Conservation (phyloP, 2,113 vertebrate genomes). For the Nymphicus hollandicus region DNA sequence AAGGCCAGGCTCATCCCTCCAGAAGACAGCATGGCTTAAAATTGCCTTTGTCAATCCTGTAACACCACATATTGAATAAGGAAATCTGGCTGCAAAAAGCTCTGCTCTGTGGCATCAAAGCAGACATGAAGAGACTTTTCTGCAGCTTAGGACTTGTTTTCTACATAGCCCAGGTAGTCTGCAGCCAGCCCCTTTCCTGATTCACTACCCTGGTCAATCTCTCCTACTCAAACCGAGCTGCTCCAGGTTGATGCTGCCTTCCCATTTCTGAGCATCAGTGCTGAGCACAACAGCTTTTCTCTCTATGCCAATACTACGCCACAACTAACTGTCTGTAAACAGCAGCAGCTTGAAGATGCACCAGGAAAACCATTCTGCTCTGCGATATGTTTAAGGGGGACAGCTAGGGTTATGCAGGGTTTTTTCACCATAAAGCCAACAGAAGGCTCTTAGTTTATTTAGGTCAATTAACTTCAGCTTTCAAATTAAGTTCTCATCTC, state of each 20-base stretch:
- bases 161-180: not conserved
- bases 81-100: not conserved
- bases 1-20: not conserved
- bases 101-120: not conserved
- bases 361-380: not conserved
- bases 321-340: not conserved
- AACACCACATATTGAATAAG: fast-evolving
- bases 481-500: slow-evolving; percentile 58
- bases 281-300: not conserved
- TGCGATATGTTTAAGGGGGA: not conserved
- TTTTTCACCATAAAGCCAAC: not conserved
- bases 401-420: not conserved
- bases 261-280: not conserved
- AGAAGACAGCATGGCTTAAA: not conserved
- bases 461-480: slow-evolving; percentile 59
- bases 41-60: not conserved
- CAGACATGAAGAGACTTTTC: not conserved
- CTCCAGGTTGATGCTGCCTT: not conserved
- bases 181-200: not conserved
- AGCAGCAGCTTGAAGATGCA: not conserved
- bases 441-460: slow-evolving; percentile 58
- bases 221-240: fast-evolving
- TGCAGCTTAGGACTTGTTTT: not conserved
- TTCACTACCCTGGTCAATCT: fast-evolving
- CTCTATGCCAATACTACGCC: not conserved